phyloP scores from a whole-genome alignment of 37 sponge, comb jelly and placozoan species.

The Aplysina aerophoba region DNA sequence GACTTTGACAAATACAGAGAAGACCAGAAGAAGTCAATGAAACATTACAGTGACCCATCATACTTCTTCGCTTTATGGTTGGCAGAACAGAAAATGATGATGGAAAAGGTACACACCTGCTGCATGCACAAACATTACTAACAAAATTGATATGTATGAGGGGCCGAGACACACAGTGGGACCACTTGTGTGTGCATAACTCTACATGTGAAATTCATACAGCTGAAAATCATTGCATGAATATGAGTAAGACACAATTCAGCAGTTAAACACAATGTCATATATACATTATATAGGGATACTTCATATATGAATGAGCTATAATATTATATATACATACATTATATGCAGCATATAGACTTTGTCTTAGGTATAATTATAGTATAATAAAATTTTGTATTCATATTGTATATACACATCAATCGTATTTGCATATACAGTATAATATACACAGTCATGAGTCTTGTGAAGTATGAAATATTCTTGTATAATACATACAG shows the following conservation, averaged over 20 bases:
- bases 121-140: neutral
- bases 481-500: neutral
- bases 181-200: too few relatives aligned
- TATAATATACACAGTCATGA: too few relatives aligned
- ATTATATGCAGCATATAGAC: too few relatives aligned
- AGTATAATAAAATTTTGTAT: neutral
- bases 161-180: too few relatives aligned
- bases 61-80: slow-evolving; percentile 91
- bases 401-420: neutral
- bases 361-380: too few relatives aligned
- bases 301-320: too few relatives aligned
- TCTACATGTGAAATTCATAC: too few relatives aligned
- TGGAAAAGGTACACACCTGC: slow-evolving; percentile 52
- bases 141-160: neutral
- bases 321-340: neutral
- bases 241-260: too few relatives aligned
- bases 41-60: slow-evolving; percentile 86
- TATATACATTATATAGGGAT: too few relatives aligned
- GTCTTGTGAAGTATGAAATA: neutral
- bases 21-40: slow-evolving; percentile 78
- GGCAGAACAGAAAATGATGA: slow-evolving; percentile 52
- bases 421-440: neutral
- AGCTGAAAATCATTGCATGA: too few relatives aligned
- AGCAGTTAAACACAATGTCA: too few relatives aligned
- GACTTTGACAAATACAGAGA: slow-evolving; percentile 72